Evolutionary conservation across 1,140 invertebrate genomes (phyloP), one percentile per base, ranked within the genome.

Genomic region (Calycopis cecrops): DNA sequence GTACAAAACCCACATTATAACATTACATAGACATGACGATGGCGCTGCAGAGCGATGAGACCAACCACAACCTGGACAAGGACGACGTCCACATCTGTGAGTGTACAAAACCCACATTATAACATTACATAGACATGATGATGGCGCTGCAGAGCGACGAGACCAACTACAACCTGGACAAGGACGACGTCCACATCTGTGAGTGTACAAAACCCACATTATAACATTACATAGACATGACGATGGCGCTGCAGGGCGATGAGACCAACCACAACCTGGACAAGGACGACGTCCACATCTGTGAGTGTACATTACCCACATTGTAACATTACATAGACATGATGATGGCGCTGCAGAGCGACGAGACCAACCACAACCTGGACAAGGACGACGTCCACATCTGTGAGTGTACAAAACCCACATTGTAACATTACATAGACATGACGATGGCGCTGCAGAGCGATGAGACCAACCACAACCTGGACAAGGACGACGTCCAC

Each of bases 1-100:
- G n/a, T n/a, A n/a, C n/a, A n/a, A n/a, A n/a, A n/a, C n/a, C n/a
- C n/a, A n/a, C n/a, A n/a, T n/a, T n/a, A n/a, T n/a, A n/a, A n/a
- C n/a, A n/a, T n/a, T n/a, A n/a, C n/a, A 82, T 85, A 21, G 82
- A 85, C 64, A 84, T 85, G 79, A 85, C 84, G 82, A 79, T 85
- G 76, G 66, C 80, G 12, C 59, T 85, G 7, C 68, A 76, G 21
- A 71, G 54, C 17, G 82, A 85, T 7, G 76, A 79, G 12, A 61
- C 11, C 17, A 78, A 79, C 58, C 72, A 79, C 34, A 71, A 67
- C 28, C 44, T 18, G 4, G 33, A 61, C 0, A 69, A 75, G 9
- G 72, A 73, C 18, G 76, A 85, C 48, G 71, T 80, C 7, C 73
- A 80, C 60, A 85, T 85, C 14, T 84, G 82, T 85, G 55, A 78